Percentiles rank a stretch among this genome's conserved stretches.
Conservation (phyloP, 2,113 vertebrate genomes). For the Lontra canadensis region DNA sequence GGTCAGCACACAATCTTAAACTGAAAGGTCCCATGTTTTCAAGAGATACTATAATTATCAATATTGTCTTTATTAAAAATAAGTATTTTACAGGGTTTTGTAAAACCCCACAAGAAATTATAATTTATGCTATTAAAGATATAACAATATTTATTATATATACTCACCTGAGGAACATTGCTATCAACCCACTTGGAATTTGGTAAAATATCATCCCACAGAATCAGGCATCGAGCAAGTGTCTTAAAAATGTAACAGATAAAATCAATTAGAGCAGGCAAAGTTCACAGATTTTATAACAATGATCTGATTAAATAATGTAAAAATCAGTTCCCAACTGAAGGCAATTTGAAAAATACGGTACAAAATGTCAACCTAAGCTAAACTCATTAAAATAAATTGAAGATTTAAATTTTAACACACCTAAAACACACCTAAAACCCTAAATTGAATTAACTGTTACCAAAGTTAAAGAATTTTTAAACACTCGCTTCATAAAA, state of each 20-base stretch:
- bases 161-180: conserved; percentile 95
- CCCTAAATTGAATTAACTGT: background rate
- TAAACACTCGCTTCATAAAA: background rate
- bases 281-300: background rate
- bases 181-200: conserved; percentile 96
- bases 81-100: background rate
- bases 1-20: conserved; percentile 17
- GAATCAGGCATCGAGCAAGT: conserved; percentile 95
- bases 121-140: conserved; percentile 25
- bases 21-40: background rate
- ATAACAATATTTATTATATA: background rate
- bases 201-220: conserved; percentile 98
- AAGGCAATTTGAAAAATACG: conserved; percentile 31
- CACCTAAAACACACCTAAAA: background rate
- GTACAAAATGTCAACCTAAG: background rate
- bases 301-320: background rate
- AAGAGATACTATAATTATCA: background rate
- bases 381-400: conserved; percentile 38
- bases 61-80: background rate
- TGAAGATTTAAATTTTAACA: background rate
- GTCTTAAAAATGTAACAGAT: conserved; percentile 85
- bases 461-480: background rate
- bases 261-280: conserved; percentile 38
- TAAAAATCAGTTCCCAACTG: background rate
- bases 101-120: conserved; percentile 28